Percentiles rank a stretch among this genome's conserved stretches.
phyloP scores from a whole-genome alignment of 2,797 vertebrate species.

The Paedocypris micromegethes region DNA sequence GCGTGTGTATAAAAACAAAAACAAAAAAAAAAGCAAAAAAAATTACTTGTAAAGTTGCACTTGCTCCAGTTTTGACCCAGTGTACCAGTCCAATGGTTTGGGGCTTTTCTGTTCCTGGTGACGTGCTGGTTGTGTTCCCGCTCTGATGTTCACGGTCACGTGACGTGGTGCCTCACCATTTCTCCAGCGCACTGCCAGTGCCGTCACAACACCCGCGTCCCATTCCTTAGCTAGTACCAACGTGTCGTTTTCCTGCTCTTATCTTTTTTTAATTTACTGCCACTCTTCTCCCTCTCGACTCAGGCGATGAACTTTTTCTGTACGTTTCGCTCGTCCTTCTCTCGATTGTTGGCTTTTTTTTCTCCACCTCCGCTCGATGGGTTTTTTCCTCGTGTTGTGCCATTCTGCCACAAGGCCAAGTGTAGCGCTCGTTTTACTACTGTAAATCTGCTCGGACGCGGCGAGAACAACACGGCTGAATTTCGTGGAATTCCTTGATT shows the following conservation, averaged over 20 bases:
- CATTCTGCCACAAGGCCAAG: constrained; percentile 69
- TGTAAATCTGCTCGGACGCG: constrained; percentile 40
- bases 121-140: neutral
- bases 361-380: constrained; percentile 58
- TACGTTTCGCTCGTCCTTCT: constrained; percentile 25
- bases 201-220: constrained; percentile 82
- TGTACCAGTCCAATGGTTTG: neutral
- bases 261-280: constrained; percentile 32
- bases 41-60: constrained; percentile 77
- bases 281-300: constrained; percentile 47
- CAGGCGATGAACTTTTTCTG: constrained; percentile 47
- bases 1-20: constrained; percentile 76
- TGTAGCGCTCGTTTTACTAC: constrained; percentile 59
- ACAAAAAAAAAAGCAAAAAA: constrained; percentile 66
- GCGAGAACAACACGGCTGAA: neutral
- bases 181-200: constrained; percentile 86
- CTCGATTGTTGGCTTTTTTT: constrained; percentile 50
- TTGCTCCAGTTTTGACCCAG: constrained; percentile 65
- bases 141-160: constrained; percentile 37
- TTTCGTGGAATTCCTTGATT: constrained; percentile 17
- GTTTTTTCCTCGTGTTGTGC: constrained; percentile 65
- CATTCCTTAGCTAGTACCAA: constrained; percentile 3
- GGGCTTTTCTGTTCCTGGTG: neutral
- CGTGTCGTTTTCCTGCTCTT: constrained; percentile 1
- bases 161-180: constrained; percentile 83